Percentiles rank a stretch among this genome's conserved stretches.
These are phyloP conservation scores for Carollia perspicillata DNA, from an alignment of 2,113 vertebrate genomes.

Conservation along the genomic window DNA sequence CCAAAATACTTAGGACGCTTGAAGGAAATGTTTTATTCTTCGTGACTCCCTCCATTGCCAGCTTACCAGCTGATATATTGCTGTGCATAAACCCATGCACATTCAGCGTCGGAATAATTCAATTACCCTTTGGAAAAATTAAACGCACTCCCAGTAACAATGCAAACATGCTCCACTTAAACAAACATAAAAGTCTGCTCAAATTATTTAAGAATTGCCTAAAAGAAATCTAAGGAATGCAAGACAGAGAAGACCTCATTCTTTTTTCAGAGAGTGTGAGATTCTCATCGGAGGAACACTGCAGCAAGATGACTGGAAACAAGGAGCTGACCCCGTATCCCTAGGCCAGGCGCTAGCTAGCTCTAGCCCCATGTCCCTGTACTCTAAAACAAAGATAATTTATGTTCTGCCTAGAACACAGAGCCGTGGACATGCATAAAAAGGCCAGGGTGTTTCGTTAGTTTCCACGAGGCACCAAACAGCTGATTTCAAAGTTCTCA, in stretches of 20 bases:
- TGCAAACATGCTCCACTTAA: slow-evolving; percentile 60
- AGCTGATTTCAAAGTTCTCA: neutral
- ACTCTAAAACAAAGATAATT: neutral
- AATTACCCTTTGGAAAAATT: slow-evolving; percentile 70
- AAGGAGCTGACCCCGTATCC: neutral
- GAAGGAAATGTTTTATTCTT: slow-evolving; percentile 63
- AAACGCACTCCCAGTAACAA: slow-evolving; percentile 60
- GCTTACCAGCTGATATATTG: slow-evolving; percentile 63
- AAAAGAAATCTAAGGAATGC: slow-evolving; percentile 53
- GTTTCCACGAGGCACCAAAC: neutral
- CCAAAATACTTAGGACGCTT: slow-evolving; percentile 50
- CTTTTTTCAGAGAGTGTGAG: neutral
- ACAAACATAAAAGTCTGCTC: slow-evolving; percentile 56
- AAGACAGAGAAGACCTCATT: neutral
- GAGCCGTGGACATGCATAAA: neutral
- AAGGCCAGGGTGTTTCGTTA: neutral
- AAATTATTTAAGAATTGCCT: slow-evolving; percentile 60
- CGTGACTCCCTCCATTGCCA: slow-evolving; percentile 54
- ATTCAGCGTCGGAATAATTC: slow-evolving; percentile 67
- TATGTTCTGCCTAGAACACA: neutral
- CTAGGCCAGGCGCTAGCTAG: neutral
- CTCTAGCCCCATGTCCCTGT: neutral
- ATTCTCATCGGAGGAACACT: neutral
- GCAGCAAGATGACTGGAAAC: neutral
- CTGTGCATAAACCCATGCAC: slow-evolving; percentile 52